phyloP scores from a whole-genome alignment of 2,113 vertebrate species.

The Sturnira hondurensis region DNA sequence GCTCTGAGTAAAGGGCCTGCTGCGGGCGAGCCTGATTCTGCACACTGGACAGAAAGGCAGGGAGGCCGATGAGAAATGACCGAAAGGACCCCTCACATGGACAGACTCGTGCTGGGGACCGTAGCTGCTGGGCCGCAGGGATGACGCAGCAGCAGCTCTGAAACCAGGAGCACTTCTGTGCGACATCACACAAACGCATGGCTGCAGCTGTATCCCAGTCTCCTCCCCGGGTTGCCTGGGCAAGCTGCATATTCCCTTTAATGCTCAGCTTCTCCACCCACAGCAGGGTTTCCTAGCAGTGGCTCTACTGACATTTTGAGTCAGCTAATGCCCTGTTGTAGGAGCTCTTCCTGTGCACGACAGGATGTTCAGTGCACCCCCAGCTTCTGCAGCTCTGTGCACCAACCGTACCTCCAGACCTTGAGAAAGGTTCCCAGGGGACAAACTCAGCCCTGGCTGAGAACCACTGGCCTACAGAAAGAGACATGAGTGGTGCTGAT shows the following conservation, averaged over 20 bases:
- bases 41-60: neutral
- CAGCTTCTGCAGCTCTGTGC: neutral
- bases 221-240: neutral
- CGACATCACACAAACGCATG: neutral
- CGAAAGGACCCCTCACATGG: neutral
- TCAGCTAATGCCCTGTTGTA: neutral
- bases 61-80: neutral
- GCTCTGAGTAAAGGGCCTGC: neutral
- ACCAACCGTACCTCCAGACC: neutral
- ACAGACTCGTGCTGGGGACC: neutral
- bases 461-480: neutral
- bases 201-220: fast-evolving
- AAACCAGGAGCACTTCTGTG: neutral
- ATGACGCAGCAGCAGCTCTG: neutral
- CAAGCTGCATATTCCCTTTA: neutral
- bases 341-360: neutral
- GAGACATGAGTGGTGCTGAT: neutral
- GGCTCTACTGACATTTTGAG: neutral
- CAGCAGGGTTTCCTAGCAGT: neutral
- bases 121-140: neutral
- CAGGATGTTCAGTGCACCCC: neutral
- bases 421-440: neutral
- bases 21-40: neutral
- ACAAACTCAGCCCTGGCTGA: neutral
- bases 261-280: neutral